Evolutionary conservation across 2,888 invertebrate genomes (phyloP), one percentile per base, ranked within the genome.

Genomic region (Conomelus anceps): DNA sequence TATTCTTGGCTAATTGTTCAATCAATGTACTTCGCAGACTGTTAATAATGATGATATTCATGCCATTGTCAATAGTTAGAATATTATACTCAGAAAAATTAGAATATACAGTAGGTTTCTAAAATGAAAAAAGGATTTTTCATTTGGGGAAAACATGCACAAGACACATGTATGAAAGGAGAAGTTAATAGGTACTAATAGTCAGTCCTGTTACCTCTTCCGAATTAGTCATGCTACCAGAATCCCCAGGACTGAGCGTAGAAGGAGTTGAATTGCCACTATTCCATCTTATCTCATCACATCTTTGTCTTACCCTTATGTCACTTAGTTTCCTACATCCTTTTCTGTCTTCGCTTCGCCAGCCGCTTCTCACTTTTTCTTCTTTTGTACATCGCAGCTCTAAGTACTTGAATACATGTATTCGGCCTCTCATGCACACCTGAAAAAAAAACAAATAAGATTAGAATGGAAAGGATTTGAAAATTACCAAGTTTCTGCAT

Each of bases 331-430:
- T 93, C 23, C 93, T 92, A 89, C 95, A 92, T 63, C 89, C 88
- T 22, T 88, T 85, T 85, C 89, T 91, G 93, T 93, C 93, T 93
- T 93, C 92, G 94, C 94, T 93, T 94, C 95, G 94, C 93, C 13
- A 94, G 93, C 91, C 94, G 13, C 84, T 87, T 20, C 89, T n/a
- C 20, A 89, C 89, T 88, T 89, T 89, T 93, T 91, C 94, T 94
- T 91, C 94, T 93, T 91, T 96, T 95, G 92, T 95, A 94, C 93
- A 96, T 94, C 98, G 97, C 92, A 96, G 96, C 93, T 98, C 98
- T 91, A 99, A 94, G 94, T 97, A 98, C 93, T 98, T 98, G 94
- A 98, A 98, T 92, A 99, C 97, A 94, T 99, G 98, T 92, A 98
- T 97, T 92, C 98, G 95, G 92, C 99, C 98, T 93, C 98, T 96